These are phyloP conservation scores for Gobio gobio DNA, from an alignment of 2,113 vertebrate species.

Conservation along the genomic window DNA sequence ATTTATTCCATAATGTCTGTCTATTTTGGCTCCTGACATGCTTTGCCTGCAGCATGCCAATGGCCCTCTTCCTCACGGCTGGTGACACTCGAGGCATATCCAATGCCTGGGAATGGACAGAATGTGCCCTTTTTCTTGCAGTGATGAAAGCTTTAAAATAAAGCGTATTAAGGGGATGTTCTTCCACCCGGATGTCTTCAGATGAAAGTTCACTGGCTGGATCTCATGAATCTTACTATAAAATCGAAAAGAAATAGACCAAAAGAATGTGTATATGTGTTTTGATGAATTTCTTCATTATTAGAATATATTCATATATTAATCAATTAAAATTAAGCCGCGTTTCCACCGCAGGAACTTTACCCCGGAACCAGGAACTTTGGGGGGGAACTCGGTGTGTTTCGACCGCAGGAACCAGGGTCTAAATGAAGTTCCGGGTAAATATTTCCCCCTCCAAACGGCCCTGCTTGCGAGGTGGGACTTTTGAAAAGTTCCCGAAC, in stretches of 20 bases:
- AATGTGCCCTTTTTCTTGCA: not conserved
- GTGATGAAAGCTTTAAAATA: not conserved
- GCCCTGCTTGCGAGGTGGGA: no score
- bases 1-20: conserved; percentile 18
- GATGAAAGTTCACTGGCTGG: not conserved
- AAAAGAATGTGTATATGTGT: no score
- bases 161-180: not conserved
- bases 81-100: not conserved
- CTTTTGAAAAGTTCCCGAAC: no score
- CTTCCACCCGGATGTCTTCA: not conserved
- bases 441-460: no score
- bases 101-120: not conserved
- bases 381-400: no score
- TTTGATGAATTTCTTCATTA: no score
- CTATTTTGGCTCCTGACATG: not conserved
- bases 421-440: no score
- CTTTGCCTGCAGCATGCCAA: not conserved
- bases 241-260: not conserved
- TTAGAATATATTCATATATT: no score
- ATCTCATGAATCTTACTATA: not conserved
- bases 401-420: no score
- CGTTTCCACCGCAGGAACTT: no score
- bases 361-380: no score
- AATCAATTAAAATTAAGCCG: no score
- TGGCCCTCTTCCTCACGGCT: not conserved